A percentile compares a stretch with the other conserved stretches of the same genome.
phyloP scores from a whole-genome alignment of 2,797 vertebrate genomes.

The Notamacropus eugenii region DNA sequence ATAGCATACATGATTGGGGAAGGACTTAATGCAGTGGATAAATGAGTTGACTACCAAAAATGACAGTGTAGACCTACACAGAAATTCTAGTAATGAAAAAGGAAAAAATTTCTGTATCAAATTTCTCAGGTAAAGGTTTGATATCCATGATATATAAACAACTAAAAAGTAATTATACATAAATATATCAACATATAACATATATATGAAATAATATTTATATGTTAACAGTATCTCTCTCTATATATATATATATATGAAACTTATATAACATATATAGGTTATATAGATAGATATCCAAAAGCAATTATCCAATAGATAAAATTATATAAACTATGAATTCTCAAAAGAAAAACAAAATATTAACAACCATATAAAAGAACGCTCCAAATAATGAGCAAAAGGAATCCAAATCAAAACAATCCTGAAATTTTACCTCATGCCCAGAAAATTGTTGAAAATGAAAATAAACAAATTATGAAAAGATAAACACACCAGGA shows the following conservation, averaged over 20 bases:
- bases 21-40: neutral
- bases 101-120: neutral
- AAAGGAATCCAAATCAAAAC: neutral
- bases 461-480: neutral
- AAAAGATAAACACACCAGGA: neutral
- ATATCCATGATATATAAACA: neutral
- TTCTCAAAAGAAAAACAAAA: neutral
- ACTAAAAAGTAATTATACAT: neutral
- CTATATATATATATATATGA: too few species aligned
- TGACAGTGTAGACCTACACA: neutral
- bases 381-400: neutral
- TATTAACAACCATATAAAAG: neutral
- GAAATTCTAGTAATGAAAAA: neutral
- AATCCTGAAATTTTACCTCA: neutral
- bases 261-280: neutral
- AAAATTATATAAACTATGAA: neutral
- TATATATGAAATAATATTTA: neutral
- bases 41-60: neutral
- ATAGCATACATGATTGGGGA: neutral
- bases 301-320: neutral
- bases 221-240: neutral
- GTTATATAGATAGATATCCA: neutral
- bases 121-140: neutral
- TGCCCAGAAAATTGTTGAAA: neutral
- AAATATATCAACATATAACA: neutral